Base-by-base conservation (phyloP, 2,113 vertebrate species). In the Nerophis lumbriciformis region DNA sequence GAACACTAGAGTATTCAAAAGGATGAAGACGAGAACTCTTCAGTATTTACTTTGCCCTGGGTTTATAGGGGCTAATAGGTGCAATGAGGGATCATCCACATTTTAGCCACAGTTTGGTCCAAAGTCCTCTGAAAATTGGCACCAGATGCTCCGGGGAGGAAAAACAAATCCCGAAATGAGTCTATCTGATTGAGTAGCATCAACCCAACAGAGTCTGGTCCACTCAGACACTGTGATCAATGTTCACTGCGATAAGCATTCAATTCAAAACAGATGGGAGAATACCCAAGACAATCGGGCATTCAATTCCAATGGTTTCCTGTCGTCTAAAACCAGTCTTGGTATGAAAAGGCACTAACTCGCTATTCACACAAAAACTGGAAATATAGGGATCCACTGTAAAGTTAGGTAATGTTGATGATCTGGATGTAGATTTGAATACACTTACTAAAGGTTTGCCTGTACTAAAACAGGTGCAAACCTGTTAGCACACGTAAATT, bases 261-360 rank as follows among this genome's bases (percentile, higher is more conserved):
- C 81, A 88, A 89, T 78, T 73, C 73, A 78, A 85, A 71, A 72
- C 87, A 88, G 86, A 89, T 90, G 88, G 83, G 67, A 71, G 68
- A 77, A 79, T 77, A 78, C 83, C 87, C 78, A 81, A 58, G 73
- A 67, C 65, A 19, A 66, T 77, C 73, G 53, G 61, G 69, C 65
- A 71, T 75, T 74, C 68, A 80, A 85, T 84, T 85, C 63, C 55
- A 73, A 79, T 68, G 48, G 70, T 77, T 88, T 89, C 76, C 85
- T 79, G 82, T 77, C 71, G 81, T 69, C 68, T 66, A 72, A 84
- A 72, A 75, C 71, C 60, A 51, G 51, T 50, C 71, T 53, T 44
- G 65, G 21, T 52, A 69, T 68, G 55, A 72, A 77, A 76, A 15
- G 55, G 13, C 47, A 35, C 66, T 61, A 58, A 39, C 50, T 68